phyloP scores from a whole-genome alignment of 2,113 vertebrate genomes.

The Cyphomyrus plagiostoma region DNA sequence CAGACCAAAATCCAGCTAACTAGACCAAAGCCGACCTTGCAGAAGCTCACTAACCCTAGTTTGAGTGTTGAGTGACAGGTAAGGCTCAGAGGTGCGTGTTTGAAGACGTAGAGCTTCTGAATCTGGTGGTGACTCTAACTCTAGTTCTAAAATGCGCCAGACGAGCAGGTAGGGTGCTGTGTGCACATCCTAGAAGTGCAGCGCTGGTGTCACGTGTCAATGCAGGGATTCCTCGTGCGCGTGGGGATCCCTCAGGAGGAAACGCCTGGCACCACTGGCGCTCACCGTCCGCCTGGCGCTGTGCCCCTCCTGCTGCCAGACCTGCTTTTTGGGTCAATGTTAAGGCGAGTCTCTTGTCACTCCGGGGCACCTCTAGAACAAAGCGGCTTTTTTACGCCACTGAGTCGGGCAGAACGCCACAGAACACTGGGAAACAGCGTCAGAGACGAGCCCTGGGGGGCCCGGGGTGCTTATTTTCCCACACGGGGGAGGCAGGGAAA shows the following conservation, averaged over 20 bases:
- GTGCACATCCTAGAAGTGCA: not conserved
- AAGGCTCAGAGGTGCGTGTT: not conserved
- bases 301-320: not conserved
- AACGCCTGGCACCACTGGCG: not conserved
- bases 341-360: not conserved
- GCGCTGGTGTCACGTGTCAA: not conserved
- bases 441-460: not conserved
- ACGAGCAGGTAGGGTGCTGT: not conserved
- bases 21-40: not conserved
- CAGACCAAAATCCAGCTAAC: not conserved
- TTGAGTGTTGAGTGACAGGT: not conserved
- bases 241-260: not conserved
- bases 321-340: not conserved
- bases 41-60: not conserved
- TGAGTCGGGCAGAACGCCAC: not conserved
- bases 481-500: not conserved
- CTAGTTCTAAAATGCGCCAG: not conserved
- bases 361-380: not conserved
- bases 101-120: not conserved
- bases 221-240: not conserved
- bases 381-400: not conserved
- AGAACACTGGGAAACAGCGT: not conserved
- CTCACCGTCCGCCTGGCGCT: not conserved
- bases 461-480: not conserved
- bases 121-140: not conserved